phyloP scores from a whole-genome alignment of 2,113 vertebrate species.

The Alectura lathami region DNA sequence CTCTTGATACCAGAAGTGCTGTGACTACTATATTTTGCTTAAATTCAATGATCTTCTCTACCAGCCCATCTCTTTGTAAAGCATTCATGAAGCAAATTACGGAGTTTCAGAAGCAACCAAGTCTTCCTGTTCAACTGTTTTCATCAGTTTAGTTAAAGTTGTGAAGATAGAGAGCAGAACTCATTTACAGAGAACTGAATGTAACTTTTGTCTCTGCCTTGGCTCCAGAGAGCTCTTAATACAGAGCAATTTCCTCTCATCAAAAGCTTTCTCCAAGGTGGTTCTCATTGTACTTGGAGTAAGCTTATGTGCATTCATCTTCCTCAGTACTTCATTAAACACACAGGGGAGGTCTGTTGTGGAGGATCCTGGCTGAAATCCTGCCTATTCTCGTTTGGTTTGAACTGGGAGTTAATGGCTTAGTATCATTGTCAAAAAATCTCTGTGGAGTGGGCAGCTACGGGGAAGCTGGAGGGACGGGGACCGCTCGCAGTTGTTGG shows the following conservation, averaged over 20 bases:
- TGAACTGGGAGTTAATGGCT: background rate
- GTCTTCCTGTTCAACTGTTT: background rate
- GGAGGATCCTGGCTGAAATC: slow-evolving; percentile 18
- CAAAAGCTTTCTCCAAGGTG: slow-evolving; percentile 53
- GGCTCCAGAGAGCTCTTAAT: slow-evolving; percentile 50
- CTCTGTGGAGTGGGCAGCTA: background rate
- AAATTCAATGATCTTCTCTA: slow-evolving; percentile 27
- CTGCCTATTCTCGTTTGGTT: background rate
- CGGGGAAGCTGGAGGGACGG: background rate
- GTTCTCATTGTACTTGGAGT: background rate
- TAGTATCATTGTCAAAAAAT: background rate
- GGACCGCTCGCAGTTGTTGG: background rate
- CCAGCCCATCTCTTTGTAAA: slow-evolving; percentile 36
- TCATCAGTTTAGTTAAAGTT: slow-evolving; percentile 25
- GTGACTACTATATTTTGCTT: background rate
- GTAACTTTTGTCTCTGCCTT: slow-evolving; percentile 45
- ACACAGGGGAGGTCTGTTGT: background rate
- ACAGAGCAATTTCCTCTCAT: slow-evolving; percentile 16
- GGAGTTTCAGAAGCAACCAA: slow-evolving; percentile 24
- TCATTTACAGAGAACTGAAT: slow-evolving; percentile 43
- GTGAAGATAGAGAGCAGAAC: slow-evolving; percentile 14
- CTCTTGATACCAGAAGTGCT: slow-evolving; percentile 13
- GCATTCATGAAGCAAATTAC: slow-evolving; percentile 11
- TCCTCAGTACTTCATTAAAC: slow-evolving; percentile 40
- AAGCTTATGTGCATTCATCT: slow-evolving; percentile 14